These are phyloP conservation scores for Fundulus diaphanus DNA, from an alignment of 2,797 vertebrate genomes.

Conservation along the genomic window DNA sequence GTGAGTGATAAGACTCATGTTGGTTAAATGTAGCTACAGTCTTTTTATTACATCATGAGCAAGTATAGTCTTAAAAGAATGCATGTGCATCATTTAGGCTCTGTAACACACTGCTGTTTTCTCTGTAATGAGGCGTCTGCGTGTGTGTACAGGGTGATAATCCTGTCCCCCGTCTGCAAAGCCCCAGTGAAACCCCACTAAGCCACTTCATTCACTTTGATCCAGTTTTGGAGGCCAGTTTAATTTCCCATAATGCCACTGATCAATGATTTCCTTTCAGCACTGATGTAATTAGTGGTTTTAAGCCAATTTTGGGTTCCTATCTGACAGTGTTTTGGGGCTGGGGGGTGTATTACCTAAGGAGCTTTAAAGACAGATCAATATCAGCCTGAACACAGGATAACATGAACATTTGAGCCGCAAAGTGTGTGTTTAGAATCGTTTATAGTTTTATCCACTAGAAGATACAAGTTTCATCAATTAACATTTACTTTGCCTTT, in stretches of 20 bases:
- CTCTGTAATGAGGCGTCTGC: conserved; percentile 41
- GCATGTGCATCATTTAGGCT: conserved; percentile 5
- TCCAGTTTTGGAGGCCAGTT: conserved; percentile 85
- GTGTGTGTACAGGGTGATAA: conserved; percentile 58
- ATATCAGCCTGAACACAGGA: conserved; percentile 79
- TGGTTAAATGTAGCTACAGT: not conserved
- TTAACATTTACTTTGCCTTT: conserved; percentile 33
- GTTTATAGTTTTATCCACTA: not conserved
- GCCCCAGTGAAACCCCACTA: conserved; percentile 79
- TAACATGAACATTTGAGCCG: conserved; percentile 30
- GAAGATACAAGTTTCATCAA: conserved; percentile 21
- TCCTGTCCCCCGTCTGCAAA: conserved; percentile 60
- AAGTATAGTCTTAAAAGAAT: not conserved
- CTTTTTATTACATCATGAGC: conserved; percentile 1
- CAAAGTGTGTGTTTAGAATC: conserved; percentile 2
- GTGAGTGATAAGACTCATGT: not conserved
- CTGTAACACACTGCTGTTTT: conserved; percentile 35
- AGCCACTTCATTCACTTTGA: conserved; percentile 89
- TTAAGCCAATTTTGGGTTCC: conserved; percentile 80
- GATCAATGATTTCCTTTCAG: conserved; percentile 95
- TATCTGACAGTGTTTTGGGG: conserved; percentile 71
- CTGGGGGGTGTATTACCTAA: conserved; percentile 79
- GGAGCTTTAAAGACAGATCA: conserved; percentile 85
- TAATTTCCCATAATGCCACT: conserved; percentile 88
- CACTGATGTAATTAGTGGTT: conserved; percentile 90